phyloP scores from a whole-genome alignment of 2,797 vertebrate species.

The Hapalemur alaotrensis region DNA sequence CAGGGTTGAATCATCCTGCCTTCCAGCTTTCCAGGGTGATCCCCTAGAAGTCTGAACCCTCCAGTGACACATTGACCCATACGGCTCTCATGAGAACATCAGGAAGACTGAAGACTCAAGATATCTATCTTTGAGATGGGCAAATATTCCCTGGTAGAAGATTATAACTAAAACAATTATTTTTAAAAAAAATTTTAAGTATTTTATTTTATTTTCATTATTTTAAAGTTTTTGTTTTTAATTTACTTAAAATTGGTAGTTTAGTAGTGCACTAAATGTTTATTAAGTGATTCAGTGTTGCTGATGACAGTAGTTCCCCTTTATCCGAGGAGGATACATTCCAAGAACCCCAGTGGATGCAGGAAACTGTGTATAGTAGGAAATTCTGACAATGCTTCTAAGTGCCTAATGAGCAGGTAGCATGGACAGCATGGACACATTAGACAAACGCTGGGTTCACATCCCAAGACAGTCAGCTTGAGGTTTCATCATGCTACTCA shows the following conservation, averaged over 20 bases:
- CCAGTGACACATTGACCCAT: not conserved
- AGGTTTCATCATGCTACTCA: not conserved
- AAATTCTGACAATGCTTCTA: not conserved
- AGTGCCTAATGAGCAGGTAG: not conserved
- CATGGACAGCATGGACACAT: not conserved
- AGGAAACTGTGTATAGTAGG: not conserved
- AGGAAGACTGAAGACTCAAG: not conserved
- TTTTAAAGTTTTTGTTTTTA: conserved; percentile 18
- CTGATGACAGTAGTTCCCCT: not conserved
- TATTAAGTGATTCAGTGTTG: not conserved
- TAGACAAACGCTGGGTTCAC: not conserved
- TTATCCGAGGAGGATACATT: not conserved
- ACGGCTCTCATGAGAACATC: not conserved
- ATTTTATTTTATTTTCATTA: not conserved
- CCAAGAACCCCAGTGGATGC: not conserved
- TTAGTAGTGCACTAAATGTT: not conserved
- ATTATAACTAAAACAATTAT: not conserved
- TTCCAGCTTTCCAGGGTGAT: not conserved
- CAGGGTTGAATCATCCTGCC: not conserved
- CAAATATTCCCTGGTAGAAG: not conserved
- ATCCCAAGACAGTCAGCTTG: too few relatives aligned
- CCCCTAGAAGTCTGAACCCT: not conserved
- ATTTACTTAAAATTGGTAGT: not conserved
- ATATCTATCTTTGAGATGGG: not conserved
- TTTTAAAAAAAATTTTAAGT: not conserved